These are phyloP conservation scores for Heliconius congener DNA, from an alignment of 1,140 invertebrate species.

Conservation along the genomic window DNA sequence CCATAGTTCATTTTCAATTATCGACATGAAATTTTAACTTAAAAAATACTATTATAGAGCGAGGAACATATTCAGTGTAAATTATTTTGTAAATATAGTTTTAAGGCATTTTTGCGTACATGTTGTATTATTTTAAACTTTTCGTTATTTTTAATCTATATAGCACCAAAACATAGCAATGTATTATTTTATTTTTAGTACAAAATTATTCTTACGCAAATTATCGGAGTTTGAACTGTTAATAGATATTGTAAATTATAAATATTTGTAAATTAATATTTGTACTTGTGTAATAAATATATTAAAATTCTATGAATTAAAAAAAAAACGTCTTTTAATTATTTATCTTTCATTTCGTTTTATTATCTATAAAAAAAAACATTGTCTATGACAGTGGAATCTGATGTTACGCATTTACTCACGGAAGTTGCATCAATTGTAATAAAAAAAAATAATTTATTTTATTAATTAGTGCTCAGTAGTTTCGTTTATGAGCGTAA, in stretches of 20 bases:
- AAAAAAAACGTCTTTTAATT: constrained; percentile 53
- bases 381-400: neutral
- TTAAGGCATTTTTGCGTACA: constrained; percentile 29
- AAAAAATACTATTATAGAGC: neutral
- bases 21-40: neutral
- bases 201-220: constrained; percentile 33
- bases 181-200: constrained; percentile 40
- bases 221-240: constrained; percentile 25
- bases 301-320: constrained; percentile 43
- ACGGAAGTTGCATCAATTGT: neutral
- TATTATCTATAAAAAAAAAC: neutral
- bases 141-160: constrained; percentile 24
- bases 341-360: neutral
- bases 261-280: constrained; percentile 64
- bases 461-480: constrained; percentile 12
- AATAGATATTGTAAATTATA: constrained; percentile 50
- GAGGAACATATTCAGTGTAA: constrained; percentile 35
- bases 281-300: constrained; percentile 61
- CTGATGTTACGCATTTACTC: neutral
- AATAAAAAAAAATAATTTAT: neutral
- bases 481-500: neutral
- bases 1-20: too few species aligned
- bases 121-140: constrained; percentile 30
- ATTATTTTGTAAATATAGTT: constrained; percentile 52
- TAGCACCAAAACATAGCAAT: constrained; percentile 38